Evolutionary conservation across 2,113 vertebrate genomes (phyloP).

Genomic region (Bos javanicus): DNA sequence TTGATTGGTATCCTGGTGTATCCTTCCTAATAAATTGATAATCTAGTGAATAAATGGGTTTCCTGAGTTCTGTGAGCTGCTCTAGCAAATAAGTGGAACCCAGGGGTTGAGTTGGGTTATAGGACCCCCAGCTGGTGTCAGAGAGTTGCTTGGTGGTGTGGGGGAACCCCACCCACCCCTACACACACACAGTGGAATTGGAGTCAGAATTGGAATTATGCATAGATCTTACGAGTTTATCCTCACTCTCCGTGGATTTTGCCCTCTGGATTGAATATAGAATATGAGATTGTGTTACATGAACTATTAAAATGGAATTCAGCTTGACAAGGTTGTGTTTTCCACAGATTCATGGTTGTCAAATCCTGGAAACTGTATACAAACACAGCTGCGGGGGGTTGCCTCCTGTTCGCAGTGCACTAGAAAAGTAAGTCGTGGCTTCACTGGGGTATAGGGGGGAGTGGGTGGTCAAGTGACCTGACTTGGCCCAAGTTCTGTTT

Average conservation of each 20-base stretch:
- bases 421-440: constrained; percentile 90
- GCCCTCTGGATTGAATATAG: not conserved
- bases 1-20: not conserved
- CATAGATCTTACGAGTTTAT: not conserved
- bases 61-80: not conserved
- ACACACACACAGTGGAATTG: not conserved
- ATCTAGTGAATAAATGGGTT: not conserved
- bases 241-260: not conserved
- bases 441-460: not conserved
- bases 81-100: not conserved
- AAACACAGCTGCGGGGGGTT: constrained; percentile 97
- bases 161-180: not conserved
- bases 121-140: not conserved
- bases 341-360: constrained; percentile 95
- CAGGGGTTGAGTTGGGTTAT: not conserved
- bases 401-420: constrained; percentile 94
- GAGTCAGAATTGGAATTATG: not conserved
- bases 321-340: constrained; percentile 54
- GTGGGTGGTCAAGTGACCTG: not conserved
- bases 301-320: constrained; percentile 14
- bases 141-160: not conserved
- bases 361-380: constrained; percentile 96
- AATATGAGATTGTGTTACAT: not conserved
- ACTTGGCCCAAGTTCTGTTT: constrained; percentile 23
- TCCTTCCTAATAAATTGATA: not conserved